Percentiles rank a stretch among this genome's conserved stretches.
Evolutionary conservation across 2,888 invertebrate species (phyloP).

Genomic region (Eupithecia tripunctaria): DNA sequence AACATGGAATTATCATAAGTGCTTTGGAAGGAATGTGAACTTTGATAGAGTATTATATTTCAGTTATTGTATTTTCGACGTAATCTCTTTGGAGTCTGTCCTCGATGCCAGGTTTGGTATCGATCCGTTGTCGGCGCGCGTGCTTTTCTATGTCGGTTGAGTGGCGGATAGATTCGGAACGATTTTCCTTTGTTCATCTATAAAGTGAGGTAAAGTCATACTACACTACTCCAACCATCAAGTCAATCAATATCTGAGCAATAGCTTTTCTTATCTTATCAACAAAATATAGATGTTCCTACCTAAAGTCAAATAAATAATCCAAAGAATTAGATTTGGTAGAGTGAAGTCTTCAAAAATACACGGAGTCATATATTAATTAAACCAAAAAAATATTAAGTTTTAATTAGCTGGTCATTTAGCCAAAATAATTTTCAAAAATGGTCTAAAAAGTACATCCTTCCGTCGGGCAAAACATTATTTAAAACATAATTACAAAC

Average conservation of each 20-base stretch:
- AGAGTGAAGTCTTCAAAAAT: background rate
- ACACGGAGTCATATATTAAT: background rate
- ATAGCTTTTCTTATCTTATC: background rate
- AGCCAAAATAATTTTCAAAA: background rate
- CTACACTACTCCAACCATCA: background rate
- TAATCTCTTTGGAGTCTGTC: slow-evolving; percentile 28
- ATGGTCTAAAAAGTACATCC: background rate
- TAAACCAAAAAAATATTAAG: background rate
- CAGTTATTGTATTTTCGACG: slow-evolving; percentile 41
- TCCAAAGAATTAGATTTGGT: background rate
- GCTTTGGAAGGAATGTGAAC: slow-evolving; percentile 77
- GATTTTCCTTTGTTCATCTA: slow-evolving; percentile 7
- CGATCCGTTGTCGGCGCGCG: slow-evolving; percentile 22
- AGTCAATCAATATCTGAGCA: background rate
- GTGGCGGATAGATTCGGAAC: slow-evolving; percentile 22
- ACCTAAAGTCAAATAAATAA: background rate
- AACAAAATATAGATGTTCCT: background rate
- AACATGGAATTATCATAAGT: slow-evolving; percentile 83
- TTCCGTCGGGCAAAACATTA: background rate
- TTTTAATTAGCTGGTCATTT: background rate
- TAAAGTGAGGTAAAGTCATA: slow-evolving; percentile 6
- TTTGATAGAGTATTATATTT: slow-evolving; percentile 61
- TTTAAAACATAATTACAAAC: background rate
- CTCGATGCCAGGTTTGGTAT: slow-evolving; percentile 26
- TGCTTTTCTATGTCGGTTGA: slow-evolving; percentile 19